Evolutionary conservation across 2,888 invertebrate genomes (phyloP).

Genomic region (Drosophila setosimentum): DNA sequence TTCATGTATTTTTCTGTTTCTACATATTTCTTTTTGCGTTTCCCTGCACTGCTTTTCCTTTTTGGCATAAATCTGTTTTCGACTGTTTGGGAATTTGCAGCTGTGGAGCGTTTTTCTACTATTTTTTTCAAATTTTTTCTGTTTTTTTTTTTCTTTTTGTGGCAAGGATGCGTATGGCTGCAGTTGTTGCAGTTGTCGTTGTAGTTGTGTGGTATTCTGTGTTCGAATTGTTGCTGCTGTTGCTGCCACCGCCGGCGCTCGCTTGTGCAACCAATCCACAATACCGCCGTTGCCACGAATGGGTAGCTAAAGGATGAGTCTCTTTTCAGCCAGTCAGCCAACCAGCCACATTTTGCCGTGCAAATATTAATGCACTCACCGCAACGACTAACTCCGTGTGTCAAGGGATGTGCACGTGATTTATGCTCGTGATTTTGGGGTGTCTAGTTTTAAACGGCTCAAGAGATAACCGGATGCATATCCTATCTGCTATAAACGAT

Average conservation of each 20-base stretch:
- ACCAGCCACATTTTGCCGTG: constrained; percentile 72
- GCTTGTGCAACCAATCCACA: constrained; percentile 51
- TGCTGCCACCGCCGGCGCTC: constrained; percentile 32
- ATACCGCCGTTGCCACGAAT: constrained; percentile 48
- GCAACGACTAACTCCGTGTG: constrained; percentile 6
- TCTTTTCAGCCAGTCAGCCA: constrained; percentile 18
- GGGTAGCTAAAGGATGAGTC: constrained; percentile 23
- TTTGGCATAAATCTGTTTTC: constrained; percentile 66
- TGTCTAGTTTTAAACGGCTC: not conserved
- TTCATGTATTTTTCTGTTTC: not conserved
- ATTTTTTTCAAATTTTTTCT: constrained; percentile 16
- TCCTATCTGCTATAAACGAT: not conserved
- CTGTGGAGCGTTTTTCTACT: constrained; percentile 29
- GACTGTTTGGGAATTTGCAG: constrained; percentile 61
- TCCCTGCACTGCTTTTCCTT: constrained; percentile 22
- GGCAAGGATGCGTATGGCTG: constrained; percentile 1
- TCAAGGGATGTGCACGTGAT: constrained; percentile 36
- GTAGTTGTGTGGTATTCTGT: not conserved
- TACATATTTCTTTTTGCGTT: not conserved
- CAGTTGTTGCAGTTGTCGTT: constrained; percentile 3
- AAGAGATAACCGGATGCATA: not conserved
- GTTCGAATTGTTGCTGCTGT: constrained; percentile 28
- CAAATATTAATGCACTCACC: constrained; percentile 72
- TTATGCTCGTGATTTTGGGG: not conserved
- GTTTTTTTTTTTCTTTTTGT: constrained; percentile 18